phyloP scores from a whole-genome alignment of 2,113 vertebrate genomes.

The Heliornis fulica region DNA sequence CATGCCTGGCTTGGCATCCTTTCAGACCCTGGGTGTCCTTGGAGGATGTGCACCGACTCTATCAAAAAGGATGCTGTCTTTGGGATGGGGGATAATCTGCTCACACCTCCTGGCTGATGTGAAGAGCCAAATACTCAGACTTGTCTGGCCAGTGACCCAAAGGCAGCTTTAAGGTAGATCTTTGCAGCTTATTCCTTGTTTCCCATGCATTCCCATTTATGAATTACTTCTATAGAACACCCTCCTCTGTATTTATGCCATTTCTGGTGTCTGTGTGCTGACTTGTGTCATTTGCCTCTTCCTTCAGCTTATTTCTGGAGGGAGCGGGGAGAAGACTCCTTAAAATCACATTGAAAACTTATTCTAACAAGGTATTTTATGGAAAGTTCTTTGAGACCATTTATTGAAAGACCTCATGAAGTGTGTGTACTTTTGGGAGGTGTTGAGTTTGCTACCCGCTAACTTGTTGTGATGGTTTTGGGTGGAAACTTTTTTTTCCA shows the following conservation, averaged over 20 bases:
- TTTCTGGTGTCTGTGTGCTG: neutral
- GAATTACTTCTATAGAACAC: neutral
- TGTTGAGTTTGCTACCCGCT: neutral
- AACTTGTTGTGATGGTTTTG: neutral
- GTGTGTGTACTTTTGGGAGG: neutral
- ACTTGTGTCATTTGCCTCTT: neutral
- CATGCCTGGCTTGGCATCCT: neutral
- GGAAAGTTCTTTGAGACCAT: neutral
- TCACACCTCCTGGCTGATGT: neutral
- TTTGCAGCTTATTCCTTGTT: neutral
- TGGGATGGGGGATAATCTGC: neutral
- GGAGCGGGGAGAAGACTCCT: fast-evolving
- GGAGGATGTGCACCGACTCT: neutral
- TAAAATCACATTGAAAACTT: neutral
- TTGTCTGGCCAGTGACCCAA: neutral
- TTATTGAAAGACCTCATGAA: neutral
- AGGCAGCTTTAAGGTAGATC: neutral
- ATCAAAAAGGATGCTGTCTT: neutral
- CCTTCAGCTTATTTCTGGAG: neutral
- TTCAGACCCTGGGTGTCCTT: neutral
- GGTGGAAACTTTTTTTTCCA: neutral
- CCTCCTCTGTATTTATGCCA: fast-evolving
- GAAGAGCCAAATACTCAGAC: neutral
- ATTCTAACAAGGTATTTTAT: neutral
- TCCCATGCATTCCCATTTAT: neutral